Evolutionary conservation across 2,113 vertebrate genomes (phyloP).

Genomic region (Chelonoidis abingdonii): DNA sequence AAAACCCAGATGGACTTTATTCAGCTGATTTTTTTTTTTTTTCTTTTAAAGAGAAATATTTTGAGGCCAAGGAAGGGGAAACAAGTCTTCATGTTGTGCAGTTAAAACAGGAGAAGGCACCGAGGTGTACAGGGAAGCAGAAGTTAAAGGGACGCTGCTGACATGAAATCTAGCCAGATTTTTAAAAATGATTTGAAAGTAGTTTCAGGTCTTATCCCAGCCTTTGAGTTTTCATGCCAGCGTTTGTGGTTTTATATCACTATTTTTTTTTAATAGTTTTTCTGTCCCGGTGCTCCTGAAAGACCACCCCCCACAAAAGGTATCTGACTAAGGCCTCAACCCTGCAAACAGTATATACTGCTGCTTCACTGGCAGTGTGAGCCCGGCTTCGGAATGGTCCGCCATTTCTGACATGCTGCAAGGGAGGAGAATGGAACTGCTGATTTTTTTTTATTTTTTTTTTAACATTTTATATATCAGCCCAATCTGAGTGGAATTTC

Average conservation of each 20-base stretch:
- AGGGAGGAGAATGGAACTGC: not conserved
- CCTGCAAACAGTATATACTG: not conserved
- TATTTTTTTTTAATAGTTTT: not conserved
- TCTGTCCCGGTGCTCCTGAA: not conserved
- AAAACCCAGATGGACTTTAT: not conserved
- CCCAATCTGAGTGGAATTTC: not conserved
- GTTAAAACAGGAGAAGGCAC: not conserved
- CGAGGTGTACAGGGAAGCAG: not conserved
- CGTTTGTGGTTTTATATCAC: not conserved
- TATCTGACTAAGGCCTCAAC: not conserved
- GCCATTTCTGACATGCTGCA: not conserved
- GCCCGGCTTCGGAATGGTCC: not conserved
- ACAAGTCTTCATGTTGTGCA: not conserved
- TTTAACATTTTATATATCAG: not conserved
- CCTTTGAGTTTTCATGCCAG: not conserved
- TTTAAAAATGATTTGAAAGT: not conserved
- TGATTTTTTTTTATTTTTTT: not conserved
- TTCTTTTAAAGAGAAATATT: not conserved
- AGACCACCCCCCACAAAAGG: not conserved
- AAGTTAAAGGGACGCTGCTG: not conserved
- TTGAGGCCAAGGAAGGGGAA: not conserved
- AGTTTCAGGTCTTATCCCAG: not conserved
- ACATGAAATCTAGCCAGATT: not conserved
- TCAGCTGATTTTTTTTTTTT: not conserved
- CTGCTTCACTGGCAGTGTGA: not conserved